Evolutionary conservation across 2,113 vertebrate species (phyloP).

Genomic region (Triplophysa siluroides): DNA sequence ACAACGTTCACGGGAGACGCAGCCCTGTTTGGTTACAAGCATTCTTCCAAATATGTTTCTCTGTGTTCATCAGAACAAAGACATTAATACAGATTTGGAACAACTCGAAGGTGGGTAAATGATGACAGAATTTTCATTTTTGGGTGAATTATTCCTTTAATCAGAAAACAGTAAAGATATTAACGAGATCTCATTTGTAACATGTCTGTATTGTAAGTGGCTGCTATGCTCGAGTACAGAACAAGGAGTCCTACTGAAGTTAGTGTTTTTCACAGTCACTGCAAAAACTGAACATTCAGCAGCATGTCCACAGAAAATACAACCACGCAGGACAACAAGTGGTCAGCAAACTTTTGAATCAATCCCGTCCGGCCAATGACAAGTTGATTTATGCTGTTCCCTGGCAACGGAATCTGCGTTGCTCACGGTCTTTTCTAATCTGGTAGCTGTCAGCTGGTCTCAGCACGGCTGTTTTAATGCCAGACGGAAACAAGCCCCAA

Average conservation of each 20-base stretch:
- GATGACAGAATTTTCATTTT: too few relatives aligned
- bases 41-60: too few relatives aligned
- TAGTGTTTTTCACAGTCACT: neutral
- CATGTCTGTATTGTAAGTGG: too few relatives aligned
- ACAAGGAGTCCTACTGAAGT: neutral
- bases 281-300: conserved; percentile 32
- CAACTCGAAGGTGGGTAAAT: too few relatives aligned
- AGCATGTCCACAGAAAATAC: conserved; percentile 50
- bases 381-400: conserved; percentile 52
- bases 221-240: neutral
- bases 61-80: too few relatives aligned
- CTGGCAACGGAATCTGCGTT: conserved; percentile 35
- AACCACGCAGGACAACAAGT: conserved; percentile 40
- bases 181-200: too few relatives aligned
- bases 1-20: too few relatives aligned
- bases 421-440: conserved; percentile 52
- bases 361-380: conserved; percentile 42
- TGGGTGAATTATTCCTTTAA: too few relatives aligned
- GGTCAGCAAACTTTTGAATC: conserved; percentile 51
- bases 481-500: conserved; percentile 46
- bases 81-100: too few relatives aligned
- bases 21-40: too few relatives aligned
- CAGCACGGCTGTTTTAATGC: conserved; percentile 52
- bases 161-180: too few relatives aligned
- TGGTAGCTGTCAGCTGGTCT: conserved; percentile 46